These are phyloP conservation scores for Spodoptera littoralis DNA, from an alignment of 2,888 invertebrate genomes.

Conservation along the genomic window DNA sequence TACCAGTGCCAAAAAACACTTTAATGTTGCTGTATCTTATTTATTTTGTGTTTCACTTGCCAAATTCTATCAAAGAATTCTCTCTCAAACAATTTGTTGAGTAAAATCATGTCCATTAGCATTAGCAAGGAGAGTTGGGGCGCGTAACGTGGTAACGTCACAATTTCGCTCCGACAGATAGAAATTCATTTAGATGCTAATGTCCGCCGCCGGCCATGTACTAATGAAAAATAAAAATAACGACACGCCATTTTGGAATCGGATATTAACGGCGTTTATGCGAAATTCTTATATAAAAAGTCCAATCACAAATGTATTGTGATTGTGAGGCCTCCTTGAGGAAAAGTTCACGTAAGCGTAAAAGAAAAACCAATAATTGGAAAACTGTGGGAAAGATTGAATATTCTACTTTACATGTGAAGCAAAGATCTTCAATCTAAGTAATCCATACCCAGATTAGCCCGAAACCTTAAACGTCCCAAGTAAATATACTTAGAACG, in stretches of 20 bases:
- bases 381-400: too few species aligned
- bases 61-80: constrained; percentile 23
- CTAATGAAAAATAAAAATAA: constrained; percentile 50
- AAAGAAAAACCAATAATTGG: too few species aligned
- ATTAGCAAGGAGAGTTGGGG: constrained; percentile 6
- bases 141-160: constrained; percentile 14
- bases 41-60: constrained; percentile 16
- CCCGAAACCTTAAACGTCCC: constrained; percentile 2
- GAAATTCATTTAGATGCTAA: constrained; percentile 60
- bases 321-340: too few species aligned
- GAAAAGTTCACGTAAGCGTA: too few species aligned
- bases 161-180: constrained; percentile 30
- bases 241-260: constrained; percentile 19
- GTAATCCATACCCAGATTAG: background rate
- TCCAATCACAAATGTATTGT: background rate
- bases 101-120: constrained; percentile 23
- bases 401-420: too few species aligned
- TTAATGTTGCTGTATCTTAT: too few species aligned
- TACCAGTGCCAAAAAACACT: too few species aligned
- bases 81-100: constrained; percentile 10
- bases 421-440: too few species aligned
- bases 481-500: constrained; percentile 36
- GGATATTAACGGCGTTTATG: constrained; percentile 6
- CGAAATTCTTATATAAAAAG: constrained; percentile 14
- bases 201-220: constrained; percentile 25